A percentile compares a stretch with the other conserved stretches of the same genome.
Conservation (phyloP, 2,113 vertebrate genomes). For the Turdus rufiventris region DNA sequence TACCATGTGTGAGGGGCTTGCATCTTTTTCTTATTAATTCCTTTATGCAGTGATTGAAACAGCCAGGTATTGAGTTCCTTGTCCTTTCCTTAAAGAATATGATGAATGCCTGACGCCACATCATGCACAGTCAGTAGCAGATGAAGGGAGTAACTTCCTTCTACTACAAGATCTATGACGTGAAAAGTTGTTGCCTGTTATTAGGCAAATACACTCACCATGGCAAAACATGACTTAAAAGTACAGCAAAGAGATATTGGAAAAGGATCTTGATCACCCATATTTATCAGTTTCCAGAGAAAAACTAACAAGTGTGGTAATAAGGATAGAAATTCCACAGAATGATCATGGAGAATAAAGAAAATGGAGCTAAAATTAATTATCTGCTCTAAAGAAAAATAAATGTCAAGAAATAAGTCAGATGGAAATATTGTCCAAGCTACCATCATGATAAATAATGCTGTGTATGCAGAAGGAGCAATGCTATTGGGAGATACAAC, state of each 20-base stretch:
- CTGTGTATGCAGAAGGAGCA: background rate
- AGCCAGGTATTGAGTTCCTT: background rate
- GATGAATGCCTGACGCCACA: background rate
- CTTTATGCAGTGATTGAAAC: background rate
- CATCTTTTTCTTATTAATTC: background rate
- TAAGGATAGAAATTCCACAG: background rate
- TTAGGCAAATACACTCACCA: background rate
- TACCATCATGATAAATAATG: background rate
- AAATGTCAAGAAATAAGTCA: background rate
- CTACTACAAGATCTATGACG: background rate
- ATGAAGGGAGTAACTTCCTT: background rate
- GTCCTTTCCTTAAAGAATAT: background rate
- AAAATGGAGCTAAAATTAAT: background rate
- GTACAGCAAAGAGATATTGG: background rate
- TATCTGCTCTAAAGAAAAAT: background rate
- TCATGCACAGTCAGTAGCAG: background rate
- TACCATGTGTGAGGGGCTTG: background rate
- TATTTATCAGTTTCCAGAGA: background rate
- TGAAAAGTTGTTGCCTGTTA: background rate
- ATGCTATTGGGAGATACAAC: background rate
- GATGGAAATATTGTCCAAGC: background rate
- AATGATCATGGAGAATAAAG: background rate
- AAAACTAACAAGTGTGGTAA: background rate
- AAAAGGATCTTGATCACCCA: background rate
- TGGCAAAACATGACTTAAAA: background rate